Evolutionary conservation across 1,140 invertebrate genomes (phyloP).

Genomic region (Meloidogyne chitwoodi): DNA sequence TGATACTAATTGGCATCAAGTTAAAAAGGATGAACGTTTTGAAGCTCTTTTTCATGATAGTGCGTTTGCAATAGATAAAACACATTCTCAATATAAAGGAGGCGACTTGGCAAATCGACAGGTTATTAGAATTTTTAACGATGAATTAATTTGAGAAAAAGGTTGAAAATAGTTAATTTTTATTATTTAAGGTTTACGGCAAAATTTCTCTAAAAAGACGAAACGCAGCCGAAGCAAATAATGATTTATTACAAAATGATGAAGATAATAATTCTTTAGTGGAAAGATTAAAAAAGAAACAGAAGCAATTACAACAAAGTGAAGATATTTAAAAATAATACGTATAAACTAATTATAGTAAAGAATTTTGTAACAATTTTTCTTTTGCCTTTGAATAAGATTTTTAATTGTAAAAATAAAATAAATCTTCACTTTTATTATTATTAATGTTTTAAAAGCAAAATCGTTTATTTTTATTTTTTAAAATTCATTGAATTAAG

Average conservation of each 20-base stretch:
- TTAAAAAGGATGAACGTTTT: conserved; percentile 73
- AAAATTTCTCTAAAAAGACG: background rate
- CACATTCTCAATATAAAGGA: conserved; percentile 61
- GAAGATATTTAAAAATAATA: background rate
- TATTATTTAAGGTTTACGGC: background rate
- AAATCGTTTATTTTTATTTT: too few relatives aligned
- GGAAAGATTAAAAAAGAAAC: background rate
- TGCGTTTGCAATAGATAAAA: conserved; percentile 66
- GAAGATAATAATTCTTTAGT: conserved; percentile 8
- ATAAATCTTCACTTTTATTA: too few relatives aligned
- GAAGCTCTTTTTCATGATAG: conserved; percentile 50
- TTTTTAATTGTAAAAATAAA: too few relatives aligned
- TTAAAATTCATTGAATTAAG: background rate
- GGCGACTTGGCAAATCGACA: conserved; percentile 39
- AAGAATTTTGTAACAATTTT: too few relatives aligned
- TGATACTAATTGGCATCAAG: conserved; percentile 60
- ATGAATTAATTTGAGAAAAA: too few relatives aligned
- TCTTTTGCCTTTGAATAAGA: too few relatives aligned
- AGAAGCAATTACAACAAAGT: background rate
- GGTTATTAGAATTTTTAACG: conserved; percentile 7
- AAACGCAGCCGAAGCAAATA: background rate
- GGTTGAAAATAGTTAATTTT: background rate
- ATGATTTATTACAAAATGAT: background rate
- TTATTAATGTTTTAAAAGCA: too few relatives aligned
- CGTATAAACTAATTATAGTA: background rate